These are phyloP conservation scores for Macropus fuliginosus DNA, from an alignment of 2,797 vertebrate species.

Conservation along the genomic window DNA sequence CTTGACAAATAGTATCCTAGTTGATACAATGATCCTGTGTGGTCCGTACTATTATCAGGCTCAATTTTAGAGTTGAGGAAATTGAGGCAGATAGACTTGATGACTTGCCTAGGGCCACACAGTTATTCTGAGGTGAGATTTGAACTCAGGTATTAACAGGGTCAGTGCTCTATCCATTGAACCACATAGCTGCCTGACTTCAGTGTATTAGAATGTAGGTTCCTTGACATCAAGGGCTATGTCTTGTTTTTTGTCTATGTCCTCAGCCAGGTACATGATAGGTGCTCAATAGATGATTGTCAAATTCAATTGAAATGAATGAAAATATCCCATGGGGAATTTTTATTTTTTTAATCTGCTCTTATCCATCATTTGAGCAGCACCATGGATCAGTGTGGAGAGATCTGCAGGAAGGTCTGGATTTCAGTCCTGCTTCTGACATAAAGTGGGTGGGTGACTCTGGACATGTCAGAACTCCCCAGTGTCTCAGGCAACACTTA, in stretches of 20 bases:
- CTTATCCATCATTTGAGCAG: no score
- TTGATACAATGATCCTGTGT: background rate
- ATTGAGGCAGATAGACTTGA: conserved; percentile 58
- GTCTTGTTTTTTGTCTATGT: background rate
- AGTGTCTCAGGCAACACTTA: background rate
- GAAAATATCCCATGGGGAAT: no score
- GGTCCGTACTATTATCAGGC: background rate
- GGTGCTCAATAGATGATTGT: background rate
- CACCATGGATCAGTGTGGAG: no score
- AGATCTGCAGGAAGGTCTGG: background rate
- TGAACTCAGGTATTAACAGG: background rate
- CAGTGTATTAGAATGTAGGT: background rate
- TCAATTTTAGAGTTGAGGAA: conserved; percentile 64
- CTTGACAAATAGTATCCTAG: background rate
- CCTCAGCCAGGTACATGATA: background rate
- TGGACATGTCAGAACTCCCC: background rate
- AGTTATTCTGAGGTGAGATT: background rate
- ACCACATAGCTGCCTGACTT: background rate
- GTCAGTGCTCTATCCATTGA: background rate
- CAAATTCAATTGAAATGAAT: no score
- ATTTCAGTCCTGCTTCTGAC: background rate
- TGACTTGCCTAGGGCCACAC: conserved; percentile 48
- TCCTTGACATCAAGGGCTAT: background rate
- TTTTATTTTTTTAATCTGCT: no score
- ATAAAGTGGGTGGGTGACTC: background rate